Base-by-base conservation (phyloP, 2,888 invertebrate species). In the Alviniconcha strummeri region DNA sequence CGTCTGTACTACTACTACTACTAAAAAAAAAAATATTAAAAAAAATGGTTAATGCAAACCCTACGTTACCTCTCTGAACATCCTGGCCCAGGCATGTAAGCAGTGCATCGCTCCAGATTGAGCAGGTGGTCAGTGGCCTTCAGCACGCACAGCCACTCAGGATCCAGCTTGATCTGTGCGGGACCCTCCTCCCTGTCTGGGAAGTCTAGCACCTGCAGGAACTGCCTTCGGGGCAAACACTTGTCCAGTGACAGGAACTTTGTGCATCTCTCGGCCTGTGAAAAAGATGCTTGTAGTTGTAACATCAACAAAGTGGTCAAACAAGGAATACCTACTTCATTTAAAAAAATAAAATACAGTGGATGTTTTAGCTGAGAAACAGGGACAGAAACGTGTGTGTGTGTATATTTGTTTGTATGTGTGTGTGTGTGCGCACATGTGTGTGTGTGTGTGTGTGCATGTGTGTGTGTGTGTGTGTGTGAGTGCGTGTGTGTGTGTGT, bases 201-300 rank as follows among this genome's bases (percentile, higher is more conserved):
- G 11, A 78, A 64, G 64, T 78, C 78, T 57, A 78, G 82, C 86
- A 99, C 95, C 95, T 99, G 98, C 72, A 99, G 94, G 94, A 98
- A 99, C 86, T 96, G 96, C 86, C 98, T 95, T 89, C 95, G 96
- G 0, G 98, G 98, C 81, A 99, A 94, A 94, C 99, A 99, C 95
- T 99, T 99, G 93, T 99, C 99, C n/a, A 99, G 94, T 0, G 98
- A 97, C 88, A 99, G 94, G 94, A 99, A 99, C 92, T 96, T 97
- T 0, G 98, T 97, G 0, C 92, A 87, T 54, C 93, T 93, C 9
- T n/a, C 13, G 8, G 5, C 36, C 83, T 80, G 75, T 4, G 54
- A 56, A 54, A 60, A 60, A 36, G 36, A 36, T 36, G 36, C 36
- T 36, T 36, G 36, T 36, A 36, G 36, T 36, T 36, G 36, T 36